Base-by-base conservation (phyloP, 2,888 invertebrate species). In the Cetonia aurata region DNA sequence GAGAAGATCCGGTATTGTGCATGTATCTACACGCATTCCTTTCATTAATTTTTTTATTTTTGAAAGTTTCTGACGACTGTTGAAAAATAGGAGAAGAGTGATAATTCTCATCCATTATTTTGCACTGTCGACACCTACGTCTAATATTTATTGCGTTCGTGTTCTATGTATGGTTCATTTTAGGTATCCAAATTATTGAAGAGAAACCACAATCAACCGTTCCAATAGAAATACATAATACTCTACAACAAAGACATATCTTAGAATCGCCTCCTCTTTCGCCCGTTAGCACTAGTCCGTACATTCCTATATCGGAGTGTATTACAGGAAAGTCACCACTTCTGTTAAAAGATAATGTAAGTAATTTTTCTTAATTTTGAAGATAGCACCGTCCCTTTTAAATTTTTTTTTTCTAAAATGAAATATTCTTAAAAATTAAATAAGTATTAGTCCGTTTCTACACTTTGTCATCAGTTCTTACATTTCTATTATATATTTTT, bases 301-400 rank as follows among this genome's bases (percentile, higher is more conserved):
- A 96, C 83, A 96, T 96, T 84, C 94, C 95, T 8, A 95, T 96
- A 77, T 96, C 95, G 67, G 96, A 96, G 84, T 96, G 96, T 83
- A 92, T 94, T 77, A 95, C 96, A 41, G 96, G 96, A 62, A 89
- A 89, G 59, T 80, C 80, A 13, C 81, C 82, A 6, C 74, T 72
- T 44, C 50, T 71, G 12, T 56, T 50, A 13, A 71, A 71, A 57
- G 57, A 57, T 48, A 55, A 67, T 31, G 69, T 70, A 56, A 62
- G 62, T 56, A 37, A 13, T 56, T 8, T 41, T 13, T 56, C 6
- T 6, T 4, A 8, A 56, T 25, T 41, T 57, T 15, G 4, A 57
- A n/a, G 25, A 3, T 25, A 33, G 6, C 6, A 57, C 6, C 10
- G 13, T 56, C 0, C 10, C 13, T 56, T 56, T 13, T 15, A 1